These are phyloP conservation scores for Drosophila orena DNA, from an alignment of 1,140 invertebrate genomes.

Conservation along the genomic window DNA sequence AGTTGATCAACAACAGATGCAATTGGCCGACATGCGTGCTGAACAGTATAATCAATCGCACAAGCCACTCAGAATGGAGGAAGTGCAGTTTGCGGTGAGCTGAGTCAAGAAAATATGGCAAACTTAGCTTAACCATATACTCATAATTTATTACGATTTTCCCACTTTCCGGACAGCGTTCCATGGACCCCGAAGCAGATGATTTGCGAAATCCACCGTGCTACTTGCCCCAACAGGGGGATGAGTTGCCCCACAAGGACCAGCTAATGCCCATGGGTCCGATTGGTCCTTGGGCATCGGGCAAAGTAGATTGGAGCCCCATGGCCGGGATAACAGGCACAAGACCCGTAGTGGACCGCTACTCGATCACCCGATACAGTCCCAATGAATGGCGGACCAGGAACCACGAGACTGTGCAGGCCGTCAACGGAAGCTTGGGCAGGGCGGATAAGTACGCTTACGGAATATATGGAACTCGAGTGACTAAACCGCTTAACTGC, in stretches of 20 bases:
- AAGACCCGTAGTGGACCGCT: slow-evolving; percentile 89
- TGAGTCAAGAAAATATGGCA: background rate
- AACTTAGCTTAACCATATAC: too few species aligned
- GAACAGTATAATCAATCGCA: slow-evolving; percentile 44
- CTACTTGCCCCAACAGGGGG: slow-evolving; percentile 86
- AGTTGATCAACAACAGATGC: slow-evolving; percentile 60
- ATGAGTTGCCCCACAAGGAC: slow-evolving; percentile 85
- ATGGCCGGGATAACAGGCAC: slow-evolving; percentile 88
- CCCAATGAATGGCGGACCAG: slow-evolving; percentile 89
- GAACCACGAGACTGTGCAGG: slow-evolving; percentile 87
- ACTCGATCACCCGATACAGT: slow-evolving; percentile 89
- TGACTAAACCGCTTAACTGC: fast-evolving
- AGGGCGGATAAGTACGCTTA: slow-evolving; percentile 72
- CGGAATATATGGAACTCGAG: background rate
- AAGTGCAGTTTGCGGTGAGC: slow-evolving; percentile 57
- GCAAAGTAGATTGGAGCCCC: slow-evolving; percentile 89
- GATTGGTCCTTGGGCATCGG: slow-evolving; percentile 89
- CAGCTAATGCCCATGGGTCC: slow-evolving; percentile 78
- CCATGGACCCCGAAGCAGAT: slow-evolving; percentile 68
- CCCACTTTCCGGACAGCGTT: slow-evolving; percentile 19
- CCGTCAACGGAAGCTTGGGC: slow-evolving; percentile 84
- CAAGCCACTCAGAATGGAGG: slow-evolving; percentile 24
- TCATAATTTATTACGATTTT: background rate
- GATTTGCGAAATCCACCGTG: slow-evolving; percentile 80
- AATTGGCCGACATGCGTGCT: slow-evolving; percentile 45